These are phyloP conservation scores for Ophion ellenae DNA, from an alignment of 2,888 invertebrate genomes.

Conservation along the genomic window DNA sequence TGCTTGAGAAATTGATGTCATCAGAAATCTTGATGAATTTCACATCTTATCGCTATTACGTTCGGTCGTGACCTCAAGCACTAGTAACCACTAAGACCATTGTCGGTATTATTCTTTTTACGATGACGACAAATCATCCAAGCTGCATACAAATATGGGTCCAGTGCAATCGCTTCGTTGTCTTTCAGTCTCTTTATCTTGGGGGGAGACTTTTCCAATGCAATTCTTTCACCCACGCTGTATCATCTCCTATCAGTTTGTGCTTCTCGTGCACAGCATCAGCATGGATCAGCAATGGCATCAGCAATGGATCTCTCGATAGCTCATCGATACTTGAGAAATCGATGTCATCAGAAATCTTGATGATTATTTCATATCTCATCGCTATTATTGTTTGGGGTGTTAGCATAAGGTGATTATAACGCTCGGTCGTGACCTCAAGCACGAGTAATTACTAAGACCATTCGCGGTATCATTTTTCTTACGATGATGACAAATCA, in stretches of 20 bases:
- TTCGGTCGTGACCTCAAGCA: not conserved
- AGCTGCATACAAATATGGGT: slow-evolving; percentile 11
- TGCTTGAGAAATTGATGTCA: too few relatives aligned
- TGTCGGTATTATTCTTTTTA: not conserved
- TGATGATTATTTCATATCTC: too few relatives aligned
- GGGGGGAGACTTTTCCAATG: slow-evolving; percentile 36
- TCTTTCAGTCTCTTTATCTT: slow-evolving; percentile 21
- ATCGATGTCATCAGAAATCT: too few relatives aligned
- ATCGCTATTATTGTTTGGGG: too few relatives aligned
- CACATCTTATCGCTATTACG: too few relatives aligned
- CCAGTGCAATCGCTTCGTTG: slow-evolving; percentile 3
- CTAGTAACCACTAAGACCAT: not conserved
- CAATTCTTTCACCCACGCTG: slow-evolving; percentile 52
- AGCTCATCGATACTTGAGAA: too few relatives aligned
- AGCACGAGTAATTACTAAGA: not conserved
- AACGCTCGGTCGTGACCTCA: not conserved
- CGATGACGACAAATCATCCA: slow-evolving; percentile 7
- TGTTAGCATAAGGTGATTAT: too few relatives aligned
- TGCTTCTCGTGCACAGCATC: slow-evolving; percentile 24
- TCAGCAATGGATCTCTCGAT: too few relatives aligned
- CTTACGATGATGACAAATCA: slow-evolving; percentile 10
- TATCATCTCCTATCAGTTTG: slow-evolving; percentile 52
- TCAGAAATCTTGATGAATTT: too few relatives aligned
- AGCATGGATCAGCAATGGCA: too few relatives aligned
- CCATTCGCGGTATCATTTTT: not conserved